A percentile compares a stretch with the other conserved stretches of the same genome.
These are phyloP conservation scores for Metallyticus violacea DNA, from an alignment of 2,888 invertebrate species.

Conservation along the genomic window DNA sequence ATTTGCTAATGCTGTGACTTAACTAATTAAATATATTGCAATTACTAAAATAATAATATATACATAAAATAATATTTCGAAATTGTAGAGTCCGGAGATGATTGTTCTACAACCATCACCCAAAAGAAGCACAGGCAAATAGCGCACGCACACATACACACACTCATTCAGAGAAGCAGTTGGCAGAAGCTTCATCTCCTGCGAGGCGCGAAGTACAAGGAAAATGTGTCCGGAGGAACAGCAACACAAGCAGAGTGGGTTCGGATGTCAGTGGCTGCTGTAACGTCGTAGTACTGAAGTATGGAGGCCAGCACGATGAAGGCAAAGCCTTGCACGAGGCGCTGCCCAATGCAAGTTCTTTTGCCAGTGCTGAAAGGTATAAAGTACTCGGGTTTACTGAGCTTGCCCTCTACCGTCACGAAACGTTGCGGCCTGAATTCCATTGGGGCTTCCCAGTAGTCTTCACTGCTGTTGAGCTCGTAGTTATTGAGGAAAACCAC, in stretches of 20 bases:
- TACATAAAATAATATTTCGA: background rate
- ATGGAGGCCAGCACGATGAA: constrained; percentile 71
- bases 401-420: constrained; percentile 52
- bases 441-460: constrained; percentile 70
- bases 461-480: constrained; percentile 68
- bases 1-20: background rate
- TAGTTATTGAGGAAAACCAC: constrained; percentile 83
- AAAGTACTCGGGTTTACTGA: constrained; percentile 66
- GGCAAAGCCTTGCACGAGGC: constrained; percentile 69
- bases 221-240: constrained; percentile 68
- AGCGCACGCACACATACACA: background rate
- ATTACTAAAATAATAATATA: background rate
- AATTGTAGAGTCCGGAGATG: background rate
- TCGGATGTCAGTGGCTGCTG: constrained; percentile 51
- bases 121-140: background rate
- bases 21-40: background rate
- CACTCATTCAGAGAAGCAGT: background rate
- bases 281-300: constrained; percentile 66
- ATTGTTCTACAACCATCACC: background rate
- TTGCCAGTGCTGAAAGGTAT: constrained; percentile 84
- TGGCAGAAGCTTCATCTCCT: background rate
- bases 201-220: constrained; percentile 26
- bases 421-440: constrained; percentile 76
- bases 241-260: constrained; percentile 68
- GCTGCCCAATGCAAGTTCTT: constrained; percentile 82